Base-by-base conservation (phyloP, 2,888 invertebrate genomes). In the Acrobasis repandana region DNA sequence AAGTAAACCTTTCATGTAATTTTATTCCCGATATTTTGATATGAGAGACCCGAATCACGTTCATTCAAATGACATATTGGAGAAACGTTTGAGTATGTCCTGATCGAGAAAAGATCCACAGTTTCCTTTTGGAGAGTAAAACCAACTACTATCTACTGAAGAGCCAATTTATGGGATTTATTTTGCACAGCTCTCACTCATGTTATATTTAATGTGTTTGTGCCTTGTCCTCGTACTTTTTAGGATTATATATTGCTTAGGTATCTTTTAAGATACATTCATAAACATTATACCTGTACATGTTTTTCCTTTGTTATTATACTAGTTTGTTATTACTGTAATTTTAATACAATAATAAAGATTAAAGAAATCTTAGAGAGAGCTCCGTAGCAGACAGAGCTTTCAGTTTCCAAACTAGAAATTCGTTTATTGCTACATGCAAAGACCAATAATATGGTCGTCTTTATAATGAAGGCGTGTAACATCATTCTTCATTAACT, bases 51-150 rank as follows among this genome's bases (percentile, higher is more conserved):
- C 83, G 82, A 83, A 87, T 85, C 79, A 79, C 81, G 81, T 82
- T 85, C 86, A 86, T 88, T 87, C 84, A 84, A 86, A 88, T 88
- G 87, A 88, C 88, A 88, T 88, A 90, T 90, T 85, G 85, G 80
- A 82, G 80, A 79, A 85, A 83, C 85, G 83, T 85, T 86, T 83
- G 75, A 80, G 81, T 80, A 80, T 80, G 77, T 80, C 80, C 75
- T 80, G 79, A 82, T 83, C 79, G 80, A 71, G 73, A 79, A 82
- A 80, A 78, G 77, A 82, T 81, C 72, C 72, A 77, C 80, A 82
- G 78, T 80, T 85, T 82, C 82, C 82, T 79, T 80, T 81, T 80
- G 78, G 75, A 80, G 77, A 82, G 80, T 76, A 78, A 83, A 83
- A 82, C 80, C 81, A 85, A 81, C 84, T 82, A 83, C 75, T 73